Conservation (phyloP, 2,888 invertebrate species). For the Cheilosia soror region DNA sequence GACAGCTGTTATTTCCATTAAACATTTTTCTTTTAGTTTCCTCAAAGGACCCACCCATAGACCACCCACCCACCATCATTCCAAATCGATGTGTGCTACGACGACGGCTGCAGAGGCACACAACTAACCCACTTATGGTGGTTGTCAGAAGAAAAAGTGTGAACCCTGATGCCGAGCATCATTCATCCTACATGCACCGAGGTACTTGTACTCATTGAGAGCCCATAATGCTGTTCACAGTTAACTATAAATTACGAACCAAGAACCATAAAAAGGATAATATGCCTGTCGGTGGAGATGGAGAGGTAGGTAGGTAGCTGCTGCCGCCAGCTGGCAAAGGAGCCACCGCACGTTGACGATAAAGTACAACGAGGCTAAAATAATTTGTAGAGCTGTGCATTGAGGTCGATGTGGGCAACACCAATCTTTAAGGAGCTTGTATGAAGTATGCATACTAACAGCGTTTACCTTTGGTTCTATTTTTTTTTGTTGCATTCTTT, state of each 20-base stretch:
- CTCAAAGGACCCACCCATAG: slow-evolving; percentile 13
- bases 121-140: slow-evolving; percentile 68
- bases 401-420: slow-evolving; percentile 27
- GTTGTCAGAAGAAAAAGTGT: slow-evolving; percentile 8
- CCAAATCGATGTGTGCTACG: slow-evolving; percentile 46
- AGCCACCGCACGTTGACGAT: slow-evolving; percentile 22
- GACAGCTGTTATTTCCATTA: slow-evolving; percentile 77
- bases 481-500: neutral
- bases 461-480: slow-evolving; percentile 10
- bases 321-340: slow-evolving; percentile 41
- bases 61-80: slow-evolving; percentile 26
- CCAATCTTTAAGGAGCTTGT: slow-evolving; percentile 21
- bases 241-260: slow-evolving; percentile 73
- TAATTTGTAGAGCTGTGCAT: slow-evolving; percentile 61
- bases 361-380: slow-evolving; percentile 35
- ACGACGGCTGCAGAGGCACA: slow-evolving; percentile 19
- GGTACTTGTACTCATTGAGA: slow-evolving; percentile 65
- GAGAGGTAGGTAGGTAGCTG: neutral
- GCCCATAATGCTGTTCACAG: slow-evolving; percentile 68
- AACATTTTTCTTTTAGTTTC: slow-evolving; percentile 66
- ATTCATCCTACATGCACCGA: slow-evolving; percentile 68
- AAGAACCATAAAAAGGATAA: slow-evolving; percentile 72
- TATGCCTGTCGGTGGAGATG: slow-evolving; percentile 42
- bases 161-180: slow-evolving; percentile 56
- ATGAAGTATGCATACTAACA: slow-evolving; percentile 17